Evolutionary conservation across 2,113 vertebrate species (phyloP).

Genomic region (Eulemur macaco): DNA sequence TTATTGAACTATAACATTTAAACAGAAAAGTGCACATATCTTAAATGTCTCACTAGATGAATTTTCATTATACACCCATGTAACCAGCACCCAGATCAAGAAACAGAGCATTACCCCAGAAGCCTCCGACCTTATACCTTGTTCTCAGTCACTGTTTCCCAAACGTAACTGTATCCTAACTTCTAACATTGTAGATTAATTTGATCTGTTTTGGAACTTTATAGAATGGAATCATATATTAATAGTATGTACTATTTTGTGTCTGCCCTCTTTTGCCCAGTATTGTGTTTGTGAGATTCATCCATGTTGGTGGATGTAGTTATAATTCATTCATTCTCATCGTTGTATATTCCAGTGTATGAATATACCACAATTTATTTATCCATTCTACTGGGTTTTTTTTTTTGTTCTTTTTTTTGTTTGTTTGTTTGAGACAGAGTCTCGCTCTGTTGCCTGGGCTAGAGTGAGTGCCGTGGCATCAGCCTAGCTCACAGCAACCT

Average conservation of each 20-base stretch:
- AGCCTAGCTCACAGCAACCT: no score
- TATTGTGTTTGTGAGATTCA: conserved; percentile 1
- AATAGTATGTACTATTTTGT: background rate
- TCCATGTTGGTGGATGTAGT: background rate
- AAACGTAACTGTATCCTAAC: background rate
- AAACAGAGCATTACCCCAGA: background rate
- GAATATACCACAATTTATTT: background rate
- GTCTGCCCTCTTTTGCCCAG: background rate
- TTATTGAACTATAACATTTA: background rate
- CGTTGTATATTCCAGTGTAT: background rate
- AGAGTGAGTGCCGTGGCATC: no score
- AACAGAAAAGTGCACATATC: background rate
- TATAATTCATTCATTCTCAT: conserved; percentile 33
- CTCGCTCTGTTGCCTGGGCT: no score
- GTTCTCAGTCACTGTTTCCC: background rate
- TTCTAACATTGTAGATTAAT: conserved; percentile 21
- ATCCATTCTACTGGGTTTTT: background rate
- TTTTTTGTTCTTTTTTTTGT: no score
- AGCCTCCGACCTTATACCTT: background rate
- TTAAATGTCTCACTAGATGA: background rate
- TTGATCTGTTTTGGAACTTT: conserved; percentile 2
- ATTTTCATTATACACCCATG: background rate
- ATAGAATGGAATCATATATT: background rate
- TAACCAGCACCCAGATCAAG: background rate
- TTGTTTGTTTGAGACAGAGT: no score